Conservation (phyloP, 2,113 vertebrate genomes). For the Petromus typicus region DNA sequence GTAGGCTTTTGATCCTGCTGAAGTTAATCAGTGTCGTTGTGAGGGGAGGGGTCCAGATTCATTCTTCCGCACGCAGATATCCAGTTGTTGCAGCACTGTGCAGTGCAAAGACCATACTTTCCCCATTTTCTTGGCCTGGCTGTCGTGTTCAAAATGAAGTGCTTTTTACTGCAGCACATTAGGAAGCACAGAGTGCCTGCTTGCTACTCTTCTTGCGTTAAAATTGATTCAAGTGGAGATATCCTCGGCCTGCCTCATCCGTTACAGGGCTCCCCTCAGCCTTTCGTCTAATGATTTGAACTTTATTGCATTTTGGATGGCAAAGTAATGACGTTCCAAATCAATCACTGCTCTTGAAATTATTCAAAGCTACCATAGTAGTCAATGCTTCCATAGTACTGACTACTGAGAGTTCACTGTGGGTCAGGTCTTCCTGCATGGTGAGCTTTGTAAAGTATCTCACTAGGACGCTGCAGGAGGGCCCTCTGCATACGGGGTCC, state of each 20-base stretch:
- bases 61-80: neutral
- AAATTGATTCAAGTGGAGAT: neutral
- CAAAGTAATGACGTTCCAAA: conserved; percentile 27
- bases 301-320: neutral
- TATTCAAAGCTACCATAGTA: neutral
- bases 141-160: neutral
- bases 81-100: neutral
- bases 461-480: neutral
- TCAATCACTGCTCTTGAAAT: neutral
- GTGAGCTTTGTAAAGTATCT: neutral
- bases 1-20: neutral
- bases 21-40: neutral
- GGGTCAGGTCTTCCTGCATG: neutral
- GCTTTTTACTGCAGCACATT: neutral
- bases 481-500: neutral
- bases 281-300: conserved; percentile 9
- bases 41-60: neutral
- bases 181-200: neutral
- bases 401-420: neutral
- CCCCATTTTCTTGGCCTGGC: neutral
- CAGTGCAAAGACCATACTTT: neutral
- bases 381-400: neutral
- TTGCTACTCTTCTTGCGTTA: neutral
- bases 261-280: neutral
- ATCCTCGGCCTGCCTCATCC: neutral